phyloP scores from a whole-genome alignment of 2,113 vertebrate species.

The Scytalopus superciliaris region DNA sequence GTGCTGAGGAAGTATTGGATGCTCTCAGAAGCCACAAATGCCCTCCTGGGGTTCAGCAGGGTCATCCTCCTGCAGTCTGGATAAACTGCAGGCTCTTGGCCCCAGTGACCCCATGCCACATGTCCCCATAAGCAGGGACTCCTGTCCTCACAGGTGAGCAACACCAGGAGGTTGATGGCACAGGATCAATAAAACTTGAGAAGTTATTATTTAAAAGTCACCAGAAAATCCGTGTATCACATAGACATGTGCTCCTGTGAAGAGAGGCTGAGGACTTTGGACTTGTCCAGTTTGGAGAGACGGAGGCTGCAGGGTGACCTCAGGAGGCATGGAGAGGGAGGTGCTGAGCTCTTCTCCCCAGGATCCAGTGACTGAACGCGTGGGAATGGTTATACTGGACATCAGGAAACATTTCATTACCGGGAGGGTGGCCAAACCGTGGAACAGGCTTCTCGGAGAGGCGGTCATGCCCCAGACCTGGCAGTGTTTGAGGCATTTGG shows the following conservation, averaged over 20 bases:
- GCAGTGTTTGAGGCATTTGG: neutral
- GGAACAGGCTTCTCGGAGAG: neutral
- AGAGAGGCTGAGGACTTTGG: neutral
- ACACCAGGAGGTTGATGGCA: rapidly evolving
- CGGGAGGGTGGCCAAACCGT: neutral
- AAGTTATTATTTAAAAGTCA: neutral
- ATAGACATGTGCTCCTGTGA: rapidly evolving
- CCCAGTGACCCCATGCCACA: rapidly evolving
- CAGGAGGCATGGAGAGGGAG: neutral
- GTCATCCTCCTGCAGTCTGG: too few relatives aligned
- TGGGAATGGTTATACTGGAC: neutral
- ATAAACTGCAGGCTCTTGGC: rapidly evolving
- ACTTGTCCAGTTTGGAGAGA: neutral
- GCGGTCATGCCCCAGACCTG: too few relatives aligned
- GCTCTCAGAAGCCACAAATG: rapidly evolving
- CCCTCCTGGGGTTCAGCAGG: neutral
- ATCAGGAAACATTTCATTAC: neutral
- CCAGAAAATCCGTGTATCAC: neutral
- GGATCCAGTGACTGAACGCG: rapidly evolving
- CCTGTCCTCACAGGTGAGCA: neutral
- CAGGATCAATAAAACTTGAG: neutral
- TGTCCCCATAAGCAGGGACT: neutral
- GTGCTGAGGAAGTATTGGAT: neutral
- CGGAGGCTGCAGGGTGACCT: neutral
- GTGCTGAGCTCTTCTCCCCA: neutral